phyloP scores from a whole-genome alignment of 2,888 invertebrate genomes.

The Pachydiplax longipennis region DNA sequence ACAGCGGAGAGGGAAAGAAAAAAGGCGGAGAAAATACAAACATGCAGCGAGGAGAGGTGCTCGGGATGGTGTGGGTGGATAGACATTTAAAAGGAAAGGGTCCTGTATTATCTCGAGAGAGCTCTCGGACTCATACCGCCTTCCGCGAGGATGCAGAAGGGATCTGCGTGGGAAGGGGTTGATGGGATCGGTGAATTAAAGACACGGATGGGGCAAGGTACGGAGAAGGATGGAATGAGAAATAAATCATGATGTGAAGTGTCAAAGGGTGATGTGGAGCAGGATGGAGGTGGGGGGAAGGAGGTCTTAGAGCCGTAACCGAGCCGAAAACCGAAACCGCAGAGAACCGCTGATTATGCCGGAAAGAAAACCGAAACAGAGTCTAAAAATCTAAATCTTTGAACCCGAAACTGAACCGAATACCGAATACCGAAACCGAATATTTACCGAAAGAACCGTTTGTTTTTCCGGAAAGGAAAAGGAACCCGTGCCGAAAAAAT shows the following conservation, averaged over 20 bases:
- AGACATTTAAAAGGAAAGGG: neutral
- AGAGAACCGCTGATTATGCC: no score
- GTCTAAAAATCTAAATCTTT: no score
- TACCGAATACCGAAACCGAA: no score
- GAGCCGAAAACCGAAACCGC: no score
- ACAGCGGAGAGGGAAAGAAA: neutral
- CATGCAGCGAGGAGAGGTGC: neutral
- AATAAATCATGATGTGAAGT: neutral
- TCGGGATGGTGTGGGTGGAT: neutral
- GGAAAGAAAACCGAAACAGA: no score
- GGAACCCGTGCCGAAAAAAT: no score
- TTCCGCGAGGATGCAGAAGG: neutral
- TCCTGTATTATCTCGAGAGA: neutral
- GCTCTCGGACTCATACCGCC: neutral
- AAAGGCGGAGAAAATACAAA: neutral
- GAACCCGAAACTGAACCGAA: no score
- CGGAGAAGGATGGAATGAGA: neutral
- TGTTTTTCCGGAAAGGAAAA: no score
- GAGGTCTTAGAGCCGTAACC: no score
- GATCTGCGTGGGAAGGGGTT: neutral
- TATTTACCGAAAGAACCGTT: no score
- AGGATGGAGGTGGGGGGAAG: neutral
- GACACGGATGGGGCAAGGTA: neutral
- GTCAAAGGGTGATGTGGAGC: neutral
- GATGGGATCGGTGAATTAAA: neutral